Evolutionary conservation across 2,113 vertebrate genomes (phyloP).

Genomic region (Solea solea): DNA sequence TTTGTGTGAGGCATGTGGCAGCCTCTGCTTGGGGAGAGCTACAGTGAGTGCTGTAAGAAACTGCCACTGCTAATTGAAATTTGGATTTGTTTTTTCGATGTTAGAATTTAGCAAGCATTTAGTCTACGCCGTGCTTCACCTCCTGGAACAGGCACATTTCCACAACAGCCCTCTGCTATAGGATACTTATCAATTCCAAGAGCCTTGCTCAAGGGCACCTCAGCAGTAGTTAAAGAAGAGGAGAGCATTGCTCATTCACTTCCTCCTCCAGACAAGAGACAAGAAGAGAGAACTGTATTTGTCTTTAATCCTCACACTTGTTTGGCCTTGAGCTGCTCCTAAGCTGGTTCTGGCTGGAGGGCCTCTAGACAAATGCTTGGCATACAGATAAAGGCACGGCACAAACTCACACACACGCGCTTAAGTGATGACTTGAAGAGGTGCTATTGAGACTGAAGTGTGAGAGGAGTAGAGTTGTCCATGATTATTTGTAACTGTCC

Average conservation of each 20-base stretch:
- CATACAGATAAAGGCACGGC: constrained; percentile 69
- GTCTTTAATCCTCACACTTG: constrained; percentile 74
- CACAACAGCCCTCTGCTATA: constrained; percentile 7
- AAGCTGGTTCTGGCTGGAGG: constrained; percentile 69
- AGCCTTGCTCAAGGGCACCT: constrained; percentile 65
- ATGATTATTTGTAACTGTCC: constrained; percentile 28
- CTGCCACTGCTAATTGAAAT: neutral
- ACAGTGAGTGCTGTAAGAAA: neutral
- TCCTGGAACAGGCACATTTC: constrained; percentile 28
- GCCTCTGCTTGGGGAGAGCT: constrained; percentile 9
- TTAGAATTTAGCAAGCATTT: neutral
- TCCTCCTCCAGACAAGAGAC: constrained; percentile 41
- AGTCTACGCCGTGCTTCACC: neutral
- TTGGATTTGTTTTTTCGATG: constrained; percentile 1
- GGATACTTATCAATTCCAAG: constrained; percentile 14
- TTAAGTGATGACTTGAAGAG: constrained; percentile 50
- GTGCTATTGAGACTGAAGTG: constrained; percentile 52
- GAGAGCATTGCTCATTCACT: constrained; percentile 47
- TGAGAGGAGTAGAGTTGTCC: constrained; percentile 33
- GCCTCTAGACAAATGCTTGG: constrained; percentile 63
- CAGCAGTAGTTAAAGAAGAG: constrained; percentile 53
- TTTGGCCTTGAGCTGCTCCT: constrained; percentile 76
- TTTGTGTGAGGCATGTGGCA: constrained; percentile 14
- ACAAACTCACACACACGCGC: constrained; percentile 34
- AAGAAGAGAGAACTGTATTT: constrained; percentile 55